Evolutionary conservation across 1,140 invertebrate genomes (phyloP), one percentile per base, ranked within the genome.

Genomic region (Gryon sp.): DNA sequence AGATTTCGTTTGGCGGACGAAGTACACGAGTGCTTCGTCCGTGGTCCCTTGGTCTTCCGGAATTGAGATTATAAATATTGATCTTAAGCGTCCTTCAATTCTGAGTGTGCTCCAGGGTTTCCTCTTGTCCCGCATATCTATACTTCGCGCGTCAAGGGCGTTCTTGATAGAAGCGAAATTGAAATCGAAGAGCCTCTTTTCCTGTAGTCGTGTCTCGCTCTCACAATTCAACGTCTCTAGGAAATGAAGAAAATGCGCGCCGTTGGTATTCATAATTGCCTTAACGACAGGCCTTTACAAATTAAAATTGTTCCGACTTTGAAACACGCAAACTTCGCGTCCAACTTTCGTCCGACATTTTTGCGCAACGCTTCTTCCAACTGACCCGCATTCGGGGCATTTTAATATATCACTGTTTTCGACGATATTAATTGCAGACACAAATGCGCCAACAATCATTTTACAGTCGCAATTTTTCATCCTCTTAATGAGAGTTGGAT

Each of bases 21-120:
- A 20, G 73, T 76, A 76, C 75, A 74, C 74, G 73, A 73, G 80
- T 72, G 53, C n/a, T n/a, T n/a, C n/a, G 41, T 57, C 50, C 79
- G 77, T 57, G 62, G 78, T 78, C 76, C 78, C 80, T 80, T 82
- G 83, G 80, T 77, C 83, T 81, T 85, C 81, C 76, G 80, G 79
- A 86, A 85, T 86, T 80, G 81, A 86, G 85, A 87, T 86, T 87
- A 87, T 86, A 87, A 87, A 87, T 87, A 87, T 87, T 87, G 86
- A 87, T 87, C 82, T 84, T 83, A 76, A 81, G 83, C 82, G 83
- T 87, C 80, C 85, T 86, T 85, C 77, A 87, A 73, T 48, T 69
- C 82, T 59, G 77, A 87, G 84, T 83, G 80, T 69, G 82, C 85
- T 87, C 73, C 74, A 84, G 77, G 74, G 74, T 75, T 82, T 81